These are phyloP conservation scores for Palloptera scutellata DNA, from an alignment of 2,888 invertebrate species.

Conservation along the genomic window DNA sequence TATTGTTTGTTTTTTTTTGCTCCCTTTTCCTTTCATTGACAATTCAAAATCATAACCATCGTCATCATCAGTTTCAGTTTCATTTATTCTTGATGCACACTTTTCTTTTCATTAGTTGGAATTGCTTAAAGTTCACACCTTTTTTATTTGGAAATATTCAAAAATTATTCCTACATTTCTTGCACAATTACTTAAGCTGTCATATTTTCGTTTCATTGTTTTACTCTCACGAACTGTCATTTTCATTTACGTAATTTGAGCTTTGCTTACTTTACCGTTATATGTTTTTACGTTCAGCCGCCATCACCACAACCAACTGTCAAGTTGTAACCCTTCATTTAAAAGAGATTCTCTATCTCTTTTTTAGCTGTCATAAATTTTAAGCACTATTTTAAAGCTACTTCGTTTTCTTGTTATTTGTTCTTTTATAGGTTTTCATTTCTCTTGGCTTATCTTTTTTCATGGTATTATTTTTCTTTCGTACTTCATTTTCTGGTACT, in stretches of 20 bases:
- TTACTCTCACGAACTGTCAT: background rate
- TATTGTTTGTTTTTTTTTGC: too few relatives aligned
- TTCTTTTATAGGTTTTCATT: background rate
- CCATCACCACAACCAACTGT: slow-evolving; percentile 29
- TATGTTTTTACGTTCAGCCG: background rate
- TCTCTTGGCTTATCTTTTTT: background rate
- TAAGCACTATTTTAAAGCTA: slow-evolving; percentile 10
- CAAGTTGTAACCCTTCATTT: slow-evolving; percentile 21
- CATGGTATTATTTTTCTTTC: slow-evolving; percentile 2
- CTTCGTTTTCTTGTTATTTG: background rate
- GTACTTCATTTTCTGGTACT: slow-evolving; percentile 1
- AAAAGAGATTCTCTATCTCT: background rate
- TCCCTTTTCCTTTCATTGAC: too few relatives aligned
- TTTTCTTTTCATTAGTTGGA: slow-evolving; percentile 2
- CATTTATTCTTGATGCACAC: background rate
- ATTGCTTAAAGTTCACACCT: background rate
- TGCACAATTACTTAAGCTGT: background rate
- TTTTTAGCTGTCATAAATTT: slow-evolving; percentile 26
- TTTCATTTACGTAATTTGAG: slow-evolving; percentile 5
- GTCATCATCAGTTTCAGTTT: background rate
- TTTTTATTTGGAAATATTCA: too few relatives aligned
- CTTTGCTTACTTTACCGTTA: slow-evolving; percentile 7
- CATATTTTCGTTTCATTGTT: background rate
- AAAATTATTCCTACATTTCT: too few relatives aligned
- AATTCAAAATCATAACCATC: background rate